Base-by-base conservation (phyloP, 2,888 invertebrate genomes). In the Apantesis nais region DNA sequence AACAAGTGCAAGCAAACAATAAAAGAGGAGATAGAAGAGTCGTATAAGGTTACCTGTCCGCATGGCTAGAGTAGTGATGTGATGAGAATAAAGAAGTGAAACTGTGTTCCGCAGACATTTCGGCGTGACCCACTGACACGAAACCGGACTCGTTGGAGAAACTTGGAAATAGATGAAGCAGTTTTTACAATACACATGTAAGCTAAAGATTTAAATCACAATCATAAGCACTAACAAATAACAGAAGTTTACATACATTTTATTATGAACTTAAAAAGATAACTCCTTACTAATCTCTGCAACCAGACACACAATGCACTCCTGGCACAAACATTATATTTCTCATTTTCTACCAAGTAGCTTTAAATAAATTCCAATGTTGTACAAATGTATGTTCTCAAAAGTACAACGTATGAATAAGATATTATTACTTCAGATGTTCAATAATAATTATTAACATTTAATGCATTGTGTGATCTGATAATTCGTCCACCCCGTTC, bases 141-240 rank as follows among this genome's bases (percentile, higher is more conserved):
- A 95, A 95, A 71, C 95, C 95, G 66, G 95, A 95, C 88, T 95
- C 95, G 81, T 95, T 95, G 79, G 95, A 95, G 88, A 95, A 95
- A 85, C 95, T 95, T 68, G 61, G 65, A 76, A 83, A 79, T 79
- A 81, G 48, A 70, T 66, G 9, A 29, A 16, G 37, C 62, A 52
- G n/a, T 66, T 58, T 66, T 31, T 31, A 67, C 55, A 52, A 74
- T 34, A 61, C 22, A 58, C 39, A 4, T 19, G 11, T 31, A 48
- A 31, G n/a, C 65, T 52, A 52, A 52, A 14, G 25, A 58, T 29
- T 58, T 1, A 58, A 58, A 58, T 58, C 58, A 58, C 58, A 58
- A 29, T 58, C 58, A 58, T 29, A 29, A 14, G 25, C 58, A 58
- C 29, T 16, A 58, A 29, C 29, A 58, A 1, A 29, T 58, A 29